phyloP scores from a whole-genome alignment of 2,113 vertebrate species.

The Xiphias gladius region DNA sequence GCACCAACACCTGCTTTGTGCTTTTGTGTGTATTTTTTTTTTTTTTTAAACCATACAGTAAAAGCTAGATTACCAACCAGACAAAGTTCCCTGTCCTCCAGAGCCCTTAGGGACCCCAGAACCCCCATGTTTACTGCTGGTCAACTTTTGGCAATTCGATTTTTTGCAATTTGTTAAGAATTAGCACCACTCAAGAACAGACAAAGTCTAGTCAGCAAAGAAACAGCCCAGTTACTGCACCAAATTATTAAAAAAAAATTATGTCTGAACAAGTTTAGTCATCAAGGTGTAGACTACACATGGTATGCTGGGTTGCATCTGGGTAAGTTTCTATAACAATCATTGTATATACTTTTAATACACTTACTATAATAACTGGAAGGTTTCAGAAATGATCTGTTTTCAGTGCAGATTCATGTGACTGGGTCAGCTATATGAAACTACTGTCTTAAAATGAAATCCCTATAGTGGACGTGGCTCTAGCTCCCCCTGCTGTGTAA shows the following conservation, averaged over 20 bases:
- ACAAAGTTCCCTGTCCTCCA: too few species aligned
- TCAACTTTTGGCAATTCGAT: too few species aligned
- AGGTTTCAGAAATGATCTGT: neutral
- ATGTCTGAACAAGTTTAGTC: neutral
- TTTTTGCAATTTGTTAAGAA: too few species aligned
- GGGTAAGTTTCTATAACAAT: too few species aligned
- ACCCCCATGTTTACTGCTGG: too few species aligned
- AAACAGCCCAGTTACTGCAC: neutral
- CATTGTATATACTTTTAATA: neutral
- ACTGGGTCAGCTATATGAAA: neutral
- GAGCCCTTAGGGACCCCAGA: too few species aligned
- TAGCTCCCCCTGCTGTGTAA: slow-evolving; percentile 33
- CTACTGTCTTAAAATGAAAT: neutral
- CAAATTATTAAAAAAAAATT: neutral
- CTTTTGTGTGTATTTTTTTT: too few species aligned
- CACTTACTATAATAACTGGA: neutral
- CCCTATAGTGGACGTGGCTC: neutral
- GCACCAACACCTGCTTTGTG: too few species aligned
- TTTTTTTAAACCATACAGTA: too few species aligned
- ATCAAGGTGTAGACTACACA: neutral
- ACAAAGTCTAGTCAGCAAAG: neutral
- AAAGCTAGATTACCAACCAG: too few species aligned
- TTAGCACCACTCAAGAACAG: neutral
- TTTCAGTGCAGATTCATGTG: neutral
- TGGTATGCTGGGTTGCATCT: neutral